These are phyloP conservation scores for Sisyra nigra DNA, from an alignment of 2,888 invertebrate species.

Conservation along the genomic window DNA sequence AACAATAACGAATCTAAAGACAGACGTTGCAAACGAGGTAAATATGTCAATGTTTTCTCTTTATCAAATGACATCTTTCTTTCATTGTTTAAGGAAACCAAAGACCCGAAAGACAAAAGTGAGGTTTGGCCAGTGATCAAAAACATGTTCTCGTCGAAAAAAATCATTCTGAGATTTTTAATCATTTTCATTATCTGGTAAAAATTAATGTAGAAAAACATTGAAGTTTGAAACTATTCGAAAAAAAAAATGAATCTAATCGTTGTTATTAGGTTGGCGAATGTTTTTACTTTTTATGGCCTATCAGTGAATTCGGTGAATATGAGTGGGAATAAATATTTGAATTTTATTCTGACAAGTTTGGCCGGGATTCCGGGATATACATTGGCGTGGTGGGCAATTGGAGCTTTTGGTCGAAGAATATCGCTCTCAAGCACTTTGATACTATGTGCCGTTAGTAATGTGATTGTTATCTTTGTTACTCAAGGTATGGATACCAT, in stretches of 20 bases:
- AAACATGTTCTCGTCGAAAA: slow-evolving; percentile 28
- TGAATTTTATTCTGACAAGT: slow-evolving; percentile 46
- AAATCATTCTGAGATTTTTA: slow-evolving; percentile 28
- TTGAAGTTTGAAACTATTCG: slow-evolving; percentile 3
- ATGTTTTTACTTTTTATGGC: slow-evolving; percentile 52
- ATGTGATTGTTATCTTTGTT: slow-evolving; percentile 35
- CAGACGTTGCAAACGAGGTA: slow-evolving; percentile 11
- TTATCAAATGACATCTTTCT: too few species aligned
- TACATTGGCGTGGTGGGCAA: slow-evolving; percentile 31
- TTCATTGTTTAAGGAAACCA: background rate
- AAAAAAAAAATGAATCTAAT: slow-evolving; percentile 5
- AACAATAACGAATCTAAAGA: slow-evolving; percentile 28
- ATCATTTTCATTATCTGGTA: slow-evolving; percentile 34
- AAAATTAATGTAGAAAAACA: slow-evolving; percentile 10
- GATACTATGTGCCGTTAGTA: slow-evolving; percentile 34
- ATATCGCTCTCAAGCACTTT: slow-evolving; percentile 33
- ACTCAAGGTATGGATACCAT: slow-evolving; percentile 24
- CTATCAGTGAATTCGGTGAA: slow-evolving; percentile 47
- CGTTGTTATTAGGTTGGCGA: slow-evolving; percentile 33
- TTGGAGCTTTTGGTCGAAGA: slow-evolving; percentile 34
- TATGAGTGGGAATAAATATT: slow-evolving; percentile 48
- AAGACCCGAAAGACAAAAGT: slow-evolving; percentile 9
- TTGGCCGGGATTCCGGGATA: slow-evolving; percentile 44
- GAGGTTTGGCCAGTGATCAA: slow-evolving; percentile 27
- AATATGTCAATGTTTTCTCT: too few species aligned